These are phyloP conservation scores for Ifrita kowaldi DNA, from an alignment of 2,113 vertebrate species.

Conservation along the genomic window DNA sequence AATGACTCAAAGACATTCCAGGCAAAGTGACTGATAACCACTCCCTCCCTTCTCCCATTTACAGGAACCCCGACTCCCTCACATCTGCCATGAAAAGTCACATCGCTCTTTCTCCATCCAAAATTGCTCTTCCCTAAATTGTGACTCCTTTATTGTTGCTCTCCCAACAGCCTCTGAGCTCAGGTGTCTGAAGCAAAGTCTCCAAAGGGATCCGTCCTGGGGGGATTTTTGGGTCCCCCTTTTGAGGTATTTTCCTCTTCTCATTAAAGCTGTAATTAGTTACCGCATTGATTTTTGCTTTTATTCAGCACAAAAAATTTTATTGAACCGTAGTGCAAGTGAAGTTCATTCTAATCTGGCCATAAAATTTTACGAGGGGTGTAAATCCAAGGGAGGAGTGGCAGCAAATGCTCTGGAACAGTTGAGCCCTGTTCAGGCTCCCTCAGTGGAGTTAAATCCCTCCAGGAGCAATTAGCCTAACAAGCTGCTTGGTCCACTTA, in stretches of 20 bases:
- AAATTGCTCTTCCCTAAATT: background rate
- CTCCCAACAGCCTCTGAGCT: background rate
- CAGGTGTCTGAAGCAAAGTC: background rate
- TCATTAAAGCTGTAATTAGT: background rate
- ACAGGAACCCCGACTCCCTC: background rate
- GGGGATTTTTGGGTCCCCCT: background rate
- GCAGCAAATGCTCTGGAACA: slow-evolving; percentile 33
- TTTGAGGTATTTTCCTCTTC: background rate
- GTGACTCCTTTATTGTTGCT: background rate
- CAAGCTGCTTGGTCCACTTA: slow-evolving; percentile 25
- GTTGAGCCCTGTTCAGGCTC: background rate
- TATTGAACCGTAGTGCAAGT: slow-evolving; percentile 39
- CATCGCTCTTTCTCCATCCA: background rate
- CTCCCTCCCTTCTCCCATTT: slow-evolving; percentile 19
- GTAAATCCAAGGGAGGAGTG: slow-evolving; percentile 53
- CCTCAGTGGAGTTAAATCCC: slow-evolving; percentile 8
- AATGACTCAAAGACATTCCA: slow-evolving; percentile 13
- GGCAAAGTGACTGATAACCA: background rate
- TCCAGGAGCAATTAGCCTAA: slow-evolving; percentile 53
- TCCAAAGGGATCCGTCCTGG: background rate
- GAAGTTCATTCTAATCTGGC: slow-evolving; percentile 65
- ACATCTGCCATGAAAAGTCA: background rate
- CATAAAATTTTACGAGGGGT: slow-evolving; percentile 51
- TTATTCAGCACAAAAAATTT: background rate
- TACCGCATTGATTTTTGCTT: background rate